phyloP scores from a whole-genome alignment of 2,888 invertebrate genomes.

The Drosophila mimetica region DNA sequence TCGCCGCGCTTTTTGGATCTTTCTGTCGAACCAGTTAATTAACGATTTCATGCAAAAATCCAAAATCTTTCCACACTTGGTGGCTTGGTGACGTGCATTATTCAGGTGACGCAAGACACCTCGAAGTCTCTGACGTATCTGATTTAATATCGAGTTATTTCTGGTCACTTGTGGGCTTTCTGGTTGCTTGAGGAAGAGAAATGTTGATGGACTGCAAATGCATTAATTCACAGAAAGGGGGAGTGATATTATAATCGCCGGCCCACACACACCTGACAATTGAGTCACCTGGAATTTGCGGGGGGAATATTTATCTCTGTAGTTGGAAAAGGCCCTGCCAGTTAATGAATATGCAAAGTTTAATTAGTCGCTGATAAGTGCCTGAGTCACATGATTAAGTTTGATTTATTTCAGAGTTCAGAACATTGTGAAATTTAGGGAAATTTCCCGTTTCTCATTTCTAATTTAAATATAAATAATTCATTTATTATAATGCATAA shows the following conservation, averaged over 20 bases:
- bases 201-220: background rate
- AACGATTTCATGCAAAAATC: constrained; percentile 39
- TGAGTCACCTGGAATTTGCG: constrained; percentile 15
- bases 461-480: background rate
- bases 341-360: constrained; percentile 7
- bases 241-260: constrained; percentile 8
- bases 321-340: constrained; percentile 12
- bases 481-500: background rate
- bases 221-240: constrained; percentile 8
- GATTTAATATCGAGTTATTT: constrained; percentile 11
- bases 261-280: constrained; percentile 5
- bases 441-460: background rate
- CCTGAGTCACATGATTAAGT: constrained; percentile 3
- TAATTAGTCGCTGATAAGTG: constrained; percentile 8
- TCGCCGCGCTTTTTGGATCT: background rate
- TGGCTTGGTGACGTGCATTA: constrained; percentile 13
- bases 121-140: constrained; percentile 26
- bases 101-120: constrained; percentile 31
- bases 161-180: constrained; percentile 14
- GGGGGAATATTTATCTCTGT: background rate
- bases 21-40: constrained; percentile 19
- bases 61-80: constrained; percentile 35
- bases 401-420: background rate
- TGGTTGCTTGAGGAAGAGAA: background rate
- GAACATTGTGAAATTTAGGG: background rate